These are phyloP conservation scores for Tachystola acroxantha DNA, from an alignment of 2,888 invertebrate species.

Conservation along the genomic window DNA sequence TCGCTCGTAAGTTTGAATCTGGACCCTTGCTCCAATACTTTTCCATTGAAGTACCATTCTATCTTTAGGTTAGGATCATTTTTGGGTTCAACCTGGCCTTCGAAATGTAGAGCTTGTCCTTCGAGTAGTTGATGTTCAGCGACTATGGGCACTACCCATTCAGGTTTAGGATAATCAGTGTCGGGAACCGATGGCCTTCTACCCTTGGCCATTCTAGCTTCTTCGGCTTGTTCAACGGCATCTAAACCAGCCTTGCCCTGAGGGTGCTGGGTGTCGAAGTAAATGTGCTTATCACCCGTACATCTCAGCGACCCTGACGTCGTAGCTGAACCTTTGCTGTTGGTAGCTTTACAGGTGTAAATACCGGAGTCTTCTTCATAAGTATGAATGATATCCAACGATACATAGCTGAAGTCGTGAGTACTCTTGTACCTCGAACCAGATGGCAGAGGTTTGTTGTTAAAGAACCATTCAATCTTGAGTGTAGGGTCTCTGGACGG, in stretches of 20 bases:
- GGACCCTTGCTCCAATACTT: constrained; percentile 90
- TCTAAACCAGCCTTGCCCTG: constrained; percentile 94
- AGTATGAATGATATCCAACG: constrained; percentile 91
- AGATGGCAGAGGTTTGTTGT: constrained; percentile 91
- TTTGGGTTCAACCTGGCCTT: constrained; percentile 96
- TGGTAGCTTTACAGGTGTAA: constrained; percentile 93
- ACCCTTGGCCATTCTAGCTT: constrained; percentile 85
- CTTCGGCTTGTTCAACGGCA: constrained; percentile 93
- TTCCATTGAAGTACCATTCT: constrained; percentile 97
- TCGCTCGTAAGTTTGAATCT: constrained; percentile 96
- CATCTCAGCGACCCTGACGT: constrained; percentile 94
- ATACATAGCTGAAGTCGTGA: constrained; percentile 97
- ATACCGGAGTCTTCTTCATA: constrained; percentile 96
- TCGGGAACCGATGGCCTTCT: constrained; percentile 85
- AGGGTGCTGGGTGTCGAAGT: constrained; percentile 95
- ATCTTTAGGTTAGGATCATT: constrained; percentile 93
- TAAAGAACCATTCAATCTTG: constrained; percentile 96
- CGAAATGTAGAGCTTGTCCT: constrained; percentile 92
- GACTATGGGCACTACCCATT: constrained; percentile 90
- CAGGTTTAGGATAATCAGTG: constrained; percentile 88
- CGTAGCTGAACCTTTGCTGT: constrained; percentile 92
- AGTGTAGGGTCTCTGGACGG: constrained; percentile 95
- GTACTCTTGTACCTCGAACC: constrained; percentile 95
- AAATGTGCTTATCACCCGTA: constrained; percentile 87
- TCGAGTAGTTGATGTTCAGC: constrained; percentile 89